Evolutionary conservation across 2,888 invertebrate genomes (phyloP).

Genomic region (Chrysotoxum bicinctum): DNA sequence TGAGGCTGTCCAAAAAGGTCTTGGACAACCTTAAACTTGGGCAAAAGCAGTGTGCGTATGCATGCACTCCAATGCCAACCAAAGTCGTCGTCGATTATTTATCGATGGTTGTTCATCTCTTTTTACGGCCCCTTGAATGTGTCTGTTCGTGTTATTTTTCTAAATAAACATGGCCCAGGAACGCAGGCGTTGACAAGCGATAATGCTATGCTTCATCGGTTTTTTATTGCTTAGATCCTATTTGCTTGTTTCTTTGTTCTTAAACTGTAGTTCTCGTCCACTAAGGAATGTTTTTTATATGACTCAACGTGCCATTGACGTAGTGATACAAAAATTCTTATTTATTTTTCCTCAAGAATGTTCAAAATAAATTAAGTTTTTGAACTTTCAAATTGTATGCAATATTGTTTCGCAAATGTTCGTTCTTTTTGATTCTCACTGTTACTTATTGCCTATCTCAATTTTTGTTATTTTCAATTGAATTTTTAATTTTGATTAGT

Average conservation of each 20-base stretch:
- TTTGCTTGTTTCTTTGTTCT: conserved; percentile 22
- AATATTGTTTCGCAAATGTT: too few species aligned
- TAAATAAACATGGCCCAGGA: not conserved
- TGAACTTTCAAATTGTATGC: too few species aligned
- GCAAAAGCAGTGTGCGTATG: conserved; percentile 23
- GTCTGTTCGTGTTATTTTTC: not conserved
- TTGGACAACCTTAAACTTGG: conserved; percentile 68
- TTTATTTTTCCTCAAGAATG: too few species aligned
- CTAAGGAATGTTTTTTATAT: not conserved
- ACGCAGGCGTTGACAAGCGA: conserved; percentile 40
- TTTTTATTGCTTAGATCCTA: conserved; percentile 6
- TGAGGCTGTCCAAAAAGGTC: conserved; percentile 39
- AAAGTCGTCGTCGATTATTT: conserved; percentile 18
- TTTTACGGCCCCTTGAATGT: conserved; percentile 48
- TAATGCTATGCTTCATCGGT: conserved; percentile 40
- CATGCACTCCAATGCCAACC: conserved; percentile 47
- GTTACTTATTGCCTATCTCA: too few species aligned
- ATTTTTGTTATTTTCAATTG: too few species aligned
- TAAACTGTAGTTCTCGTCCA: not conserved
- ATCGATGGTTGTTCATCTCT: conserved; percentile 57
- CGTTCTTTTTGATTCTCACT: too few species aligned
- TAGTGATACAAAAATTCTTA: too few species aligned
- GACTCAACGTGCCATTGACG: not conserved
- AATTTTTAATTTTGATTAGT: too few species aligned
- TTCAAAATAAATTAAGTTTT: too few species aligned